Base-by-base conservation (phyloP, 1,140 invertebrate genomes). In the Rhopalosiphum padi region DNA sequence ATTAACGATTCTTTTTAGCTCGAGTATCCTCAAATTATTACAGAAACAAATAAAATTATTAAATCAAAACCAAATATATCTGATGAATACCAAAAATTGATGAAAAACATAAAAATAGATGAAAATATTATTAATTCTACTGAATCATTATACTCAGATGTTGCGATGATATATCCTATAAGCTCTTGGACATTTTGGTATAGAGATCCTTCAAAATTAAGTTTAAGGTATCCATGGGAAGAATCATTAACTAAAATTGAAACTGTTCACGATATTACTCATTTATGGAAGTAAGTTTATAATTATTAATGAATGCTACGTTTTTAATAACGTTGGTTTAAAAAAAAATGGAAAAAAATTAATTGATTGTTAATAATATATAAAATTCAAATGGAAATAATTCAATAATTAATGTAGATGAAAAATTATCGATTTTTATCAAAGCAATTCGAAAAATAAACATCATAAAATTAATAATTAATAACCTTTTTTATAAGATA, bases 131-230 rank as follows among this genome's bases (percentile, higher is more conserved):
- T 15, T 8, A 82, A 51, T 15, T 30, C 68, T 46, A 30, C 21
- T n/a, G n/a, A 37, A 83, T 23, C 68, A 15, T 37, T 83, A 35
- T 25, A 55, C 23, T 7, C 91, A 2, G 82, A 85, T 25, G 35
- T 86, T 21, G 23, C 91, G 41, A 93, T 93, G 37, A 8, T 51
- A n/a, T 93, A 93, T 43, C 82, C 91, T 9, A 53, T 93, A 51
- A 85, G 30, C 0, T 7, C 91, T 25, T 93, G 91, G 91, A 86
- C 48, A 86, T 93, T 93, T 55, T 93, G 91, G 91, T 93, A 86
- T 15, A 83, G 35, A 55, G 8, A 93, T 37, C 41, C 91, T 15
- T n/a, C 37, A 8, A 90, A 90, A 68, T 43, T 21, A 1, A 48
- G 43, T 55, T 37, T 5, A 15, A 86, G 4, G 8, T 18, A 11